Base-by-base conservation (phyloP, 2,797 vertebrate species). In the Enteromius treurensis region DNA sequence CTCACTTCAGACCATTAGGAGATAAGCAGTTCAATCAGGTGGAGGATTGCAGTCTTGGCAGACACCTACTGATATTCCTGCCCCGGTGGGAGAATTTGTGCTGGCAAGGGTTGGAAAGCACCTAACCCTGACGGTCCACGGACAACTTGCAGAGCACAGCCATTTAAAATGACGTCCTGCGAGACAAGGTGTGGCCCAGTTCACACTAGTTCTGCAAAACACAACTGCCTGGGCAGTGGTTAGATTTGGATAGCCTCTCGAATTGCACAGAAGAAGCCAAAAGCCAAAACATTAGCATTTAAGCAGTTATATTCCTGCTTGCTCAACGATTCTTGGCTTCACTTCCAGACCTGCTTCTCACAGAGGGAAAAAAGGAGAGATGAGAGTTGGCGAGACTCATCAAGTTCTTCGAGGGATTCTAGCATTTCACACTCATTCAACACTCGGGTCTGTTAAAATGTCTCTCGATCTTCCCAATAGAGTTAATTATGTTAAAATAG, bases 341-440 rank as follows among this genome's bases (percentile, higher is more conserved):
- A 74, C 23, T 92, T 87, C 81, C 87, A 49, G 65, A 91, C 89
- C 75, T 67, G 79, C 83, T 87, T 89, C 88, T 75, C 81, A 78
- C 70, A 76, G 58, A 71, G 74, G 47, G 23, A 77, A 29, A 82
- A 55, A 55, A 6, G 51, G n/a, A 77, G 15, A n/a, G n/a, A 64
- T 58, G 26, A 81, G 58, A 37, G 17, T 42, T 47, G 71, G 53
- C 71, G 32, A 84, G 53, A 47, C 45, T 80, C 45, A 65, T 80
- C 62, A 76, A 79, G 58, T 0, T 13, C n/a, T 80, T 76, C 49
- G 62, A 68, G 49, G 23, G 3, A 83, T 65, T 53, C 49, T 71
- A 84, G 82, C 84, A 69, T 70, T 60, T 73, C 70, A 69, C 17
- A 53, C 58, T 70, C 40, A 81, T 70, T 42, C 49, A 69, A 69